phyloP scores from a whole-genome alignment of 2,888 invertebrate species.

The Pandemis heparana region DNA sequence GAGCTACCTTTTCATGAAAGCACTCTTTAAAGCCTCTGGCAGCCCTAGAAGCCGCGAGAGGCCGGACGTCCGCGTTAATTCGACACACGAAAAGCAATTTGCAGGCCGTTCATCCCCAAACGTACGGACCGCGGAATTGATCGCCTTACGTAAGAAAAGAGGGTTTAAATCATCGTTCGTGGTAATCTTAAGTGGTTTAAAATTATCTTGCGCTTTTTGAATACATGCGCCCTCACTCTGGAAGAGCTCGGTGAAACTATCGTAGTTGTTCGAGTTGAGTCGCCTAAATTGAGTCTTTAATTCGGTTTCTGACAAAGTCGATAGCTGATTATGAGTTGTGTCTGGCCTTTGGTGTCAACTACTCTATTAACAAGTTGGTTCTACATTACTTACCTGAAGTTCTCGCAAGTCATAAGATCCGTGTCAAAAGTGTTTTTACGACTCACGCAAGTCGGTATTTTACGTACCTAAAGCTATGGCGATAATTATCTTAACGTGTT shows the following conservation, averaged over 20 bases:
- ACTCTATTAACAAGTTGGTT: no score
- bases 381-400: no score
- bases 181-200: neutral
- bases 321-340: no score
- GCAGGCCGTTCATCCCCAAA: slow-evolving; percentile 31
- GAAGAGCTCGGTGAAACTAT: no score
- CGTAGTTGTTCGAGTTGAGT: no score
- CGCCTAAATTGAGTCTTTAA: no score
- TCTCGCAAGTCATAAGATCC: no score
- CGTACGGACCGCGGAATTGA: slow-evolving; percentile 10
- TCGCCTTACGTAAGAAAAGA: slow-evolving; percentile 21
- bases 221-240: neutral
- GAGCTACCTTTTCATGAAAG: neutral
- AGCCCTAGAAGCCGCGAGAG: slow-evolving; percentile 21
- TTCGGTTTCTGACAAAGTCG: no score
- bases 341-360: no score
- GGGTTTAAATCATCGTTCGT: neutral
- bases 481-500: slow-evolving; percentile 4
- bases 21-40: neutral
- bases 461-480: neutral
- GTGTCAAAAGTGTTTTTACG: neutral
- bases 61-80: slow-evolving; percentile 35
- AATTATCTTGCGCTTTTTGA: neutral
- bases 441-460: neutral
- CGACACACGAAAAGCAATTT: slow-evolving; percentile 44